Base-by-base conservation (phyloP, 2,888 invertebrate species). In the Bruchidius siliquastri region DNA sequence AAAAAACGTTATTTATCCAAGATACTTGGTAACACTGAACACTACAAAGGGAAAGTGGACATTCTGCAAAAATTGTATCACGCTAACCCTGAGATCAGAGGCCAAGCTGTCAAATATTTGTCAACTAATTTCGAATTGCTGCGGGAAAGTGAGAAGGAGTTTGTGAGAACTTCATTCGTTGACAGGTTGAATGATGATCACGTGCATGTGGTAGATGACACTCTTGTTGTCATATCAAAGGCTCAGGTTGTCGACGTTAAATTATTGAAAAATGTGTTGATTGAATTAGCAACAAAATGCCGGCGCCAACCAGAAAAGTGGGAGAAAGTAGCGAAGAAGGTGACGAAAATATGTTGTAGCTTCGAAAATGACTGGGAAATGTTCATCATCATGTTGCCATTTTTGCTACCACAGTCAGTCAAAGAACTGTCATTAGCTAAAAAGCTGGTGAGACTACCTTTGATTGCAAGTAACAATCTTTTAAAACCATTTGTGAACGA, bases 61-160 rank as follows among this genome's bases (percentile, higher is more conserved):
- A 87, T 93, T 0, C 91, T 92, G 80, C 90, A 93, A 82, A 92
- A 92, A 78, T 85, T 96, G 0, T 93, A 94, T 80, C 94, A 96
- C 84, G 87, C 91, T 0, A 92, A 90, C 80, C 85, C 91, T 0
- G 86, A 89, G 70, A 88, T 93, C 72, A 89, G 96, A 77, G 86
- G 90, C 0, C 87, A 90, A 80, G 94, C 94, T 0, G 87, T 96
- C 0, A 88, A 90, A 78, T 90, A 90, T 77, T 86, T 96, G 13
- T 85, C 90, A 0, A 87, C 89, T 75, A 88, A 90, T 76, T 89
- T 88, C 78, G 79, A 87, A 13, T 79, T 84, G 21, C 83, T 91
- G 21, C 88, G 87, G 80, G 84, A 88, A 0, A 88, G 88, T 69
- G 88, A 91, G 79, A 82, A 87, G 32, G 90, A 90, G n/a, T 88